Conservation (phyloP, 1,140 invertebrate species). For the Plodia interpunctella region DNA sequence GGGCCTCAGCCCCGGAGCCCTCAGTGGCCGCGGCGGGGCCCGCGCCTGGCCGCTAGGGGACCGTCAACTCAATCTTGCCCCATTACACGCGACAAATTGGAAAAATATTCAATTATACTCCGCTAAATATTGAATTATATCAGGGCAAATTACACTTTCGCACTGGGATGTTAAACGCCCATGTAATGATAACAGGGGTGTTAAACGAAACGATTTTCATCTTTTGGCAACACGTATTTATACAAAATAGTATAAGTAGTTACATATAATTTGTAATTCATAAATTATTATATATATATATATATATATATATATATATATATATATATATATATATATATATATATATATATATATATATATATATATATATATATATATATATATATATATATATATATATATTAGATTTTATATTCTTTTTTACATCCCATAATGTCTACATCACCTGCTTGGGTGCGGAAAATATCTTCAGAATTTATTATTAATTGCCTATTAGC, state of each 20-base stretch:
- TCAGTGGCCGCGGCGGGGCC: too few species aligned
- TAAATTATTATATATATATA: too few species aligned
- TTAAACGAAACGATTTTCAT: background rate
- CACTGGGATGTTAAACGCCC: constrained; percentile 40
- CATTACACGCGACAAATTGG: constrained; percentile 76
- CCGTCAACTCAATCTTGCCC: constrained; percentile 75
- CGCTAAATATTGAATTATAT: constrained; percentile 76
- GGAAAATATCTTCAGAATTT: background rate
- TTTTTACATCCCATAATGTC: too few species aligned
- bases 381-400: too few species aligned
- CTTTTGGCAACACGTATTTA: background rate
- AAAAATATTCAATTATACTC: constrained; percentile 77
- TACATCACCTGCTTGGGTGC: background rate
- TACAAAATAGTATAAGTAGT: too few species aligned
- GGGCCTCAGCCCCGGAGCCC: constrained; percentile 32
- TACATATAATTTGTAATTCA: too few species aligned
- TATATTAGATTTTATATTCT: too few species aligned
- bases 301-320: too few species aligned
- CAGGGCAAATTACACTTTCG: constrained; percentile 73
- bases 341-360: too few species aligned
- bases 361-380: too few species aligned
- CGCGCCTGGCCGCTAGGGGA: constrained; percentile 31
- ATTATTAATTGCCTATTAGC: background rate
- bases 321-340: too few species aligned
- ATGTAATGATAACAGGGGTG: background rate